Evolutionary conservation across 2,113 vertebrate species (phyloP).

Genomic region (Stictonetta naevosa): DNA sequence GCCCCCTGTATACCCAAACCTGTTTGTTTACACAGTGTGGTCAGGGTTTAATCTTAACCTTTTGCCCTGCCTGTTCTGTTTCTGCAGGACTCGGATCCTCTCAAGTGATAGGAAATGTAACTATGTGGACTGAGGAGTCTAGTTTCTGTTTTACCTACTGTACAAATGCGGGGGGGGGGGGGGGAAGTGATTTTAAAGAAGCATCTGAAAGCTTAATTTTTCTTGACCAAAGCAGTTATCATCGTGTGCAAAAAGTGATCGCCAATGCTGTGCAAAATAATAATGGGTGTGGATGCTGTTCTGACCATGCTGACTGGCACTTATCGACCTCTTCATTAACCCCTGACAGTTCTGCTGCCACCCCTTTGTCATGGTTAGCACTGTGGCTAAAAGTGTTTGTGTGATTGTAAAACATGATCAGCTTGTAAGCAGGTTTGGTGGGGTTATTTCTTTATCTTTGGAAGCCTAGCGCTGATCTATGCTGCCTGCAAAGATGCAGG

Average conservation of each 20-base stretch:
- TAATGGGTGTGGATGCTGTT: not conserved
- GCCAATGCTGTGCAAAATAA: not conserved
- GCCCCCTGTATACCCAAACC: not conserved
- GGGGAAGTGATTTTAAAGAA: not conserved
- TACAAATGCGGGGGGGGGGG: not conserved
- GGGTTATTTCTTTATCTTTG: not conserved
- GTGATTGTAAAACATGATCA: not conserved
- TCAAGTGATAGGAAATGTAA: not conserved
- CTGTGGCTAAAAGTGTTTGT: not conserved
- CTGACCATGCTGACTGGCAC: not conserved
- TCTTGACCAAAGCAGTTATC: not conserved
- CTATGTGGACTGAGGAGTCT: not conserved
- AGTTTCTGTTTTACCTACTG: not conserved
- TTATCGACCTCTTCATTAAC: not conserved
- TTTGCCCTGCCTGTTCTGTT: not conserved
- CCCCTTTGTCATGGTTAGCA: not conserved
- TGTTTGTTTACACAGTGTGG: not conserved
- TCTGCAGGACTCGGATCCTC: not conserved
- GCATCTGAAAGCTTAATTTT: not conserved
- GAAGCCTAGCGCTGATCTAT: not conserved
- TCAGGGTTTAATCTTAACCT: not conserved
- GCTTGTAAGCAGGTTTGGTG: not conserved
- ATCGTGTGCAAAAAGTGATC: not conserved
- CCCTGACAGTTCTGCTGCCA: not conserved
- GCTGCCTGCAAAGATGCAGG: rapidly evolving